Evolutionary conservation across 2,797 vertebrate species (phyloP).

Genomic region (Gallinago nigripennis): DNA sequence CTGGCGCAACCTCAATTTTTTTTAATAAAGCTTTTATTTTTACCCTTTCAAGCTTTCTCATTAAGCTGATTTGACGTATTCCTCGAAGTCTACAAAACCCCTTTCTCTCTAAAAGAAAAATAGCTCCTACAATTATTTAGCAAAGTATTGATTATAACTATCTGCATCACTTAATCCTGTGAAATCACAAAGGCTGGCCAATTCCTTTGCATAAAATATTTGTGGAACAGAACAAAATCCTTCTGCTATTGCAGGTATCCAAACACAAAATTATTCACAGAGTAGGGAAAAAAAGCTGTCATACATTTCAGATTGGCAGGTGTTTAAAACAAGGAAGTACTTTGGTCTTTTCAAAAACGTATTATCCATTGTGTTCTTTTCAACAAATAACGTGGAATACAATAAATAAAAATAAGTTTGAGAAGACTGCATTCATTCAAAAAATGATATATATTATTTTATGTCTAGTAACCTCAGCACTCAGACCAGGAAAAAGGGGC

Average conservation of each 20-base stretch:
- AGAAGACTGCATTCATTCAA: background rate
- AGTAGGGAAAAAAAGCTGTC: background rate
- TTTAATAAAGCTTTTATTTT: constrained; percentile 32
- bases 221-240: background rate
- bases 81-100: background rate
- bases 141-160: background rate
- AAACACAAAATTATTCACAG: background rate
- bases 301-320: background rate
- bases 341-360: background rate
- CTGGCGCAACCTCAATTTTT: constrained; percentile 76
- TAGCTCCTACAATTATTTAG: background rate
- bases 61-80: background rate
- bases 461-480: background rate
- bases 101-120: background rate
- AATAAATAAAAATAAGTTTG: background rate
- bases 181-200: background rate
- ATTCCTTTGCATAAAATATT: background rate
- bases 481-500: background rate
- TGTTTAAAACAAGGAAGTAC: background rate
- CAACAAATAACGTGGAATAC: background rate
- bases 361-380: background rate
- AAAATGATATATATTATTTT: background rate
- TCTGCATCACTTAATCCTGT: background rate
- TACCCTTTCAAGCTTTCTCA: background rate
- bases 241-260: background rate